Evolutionary conservation across 53 echinoderm and acorn worm genomes (phyloP).

Genomic region (Henricia sp.): DNA sequence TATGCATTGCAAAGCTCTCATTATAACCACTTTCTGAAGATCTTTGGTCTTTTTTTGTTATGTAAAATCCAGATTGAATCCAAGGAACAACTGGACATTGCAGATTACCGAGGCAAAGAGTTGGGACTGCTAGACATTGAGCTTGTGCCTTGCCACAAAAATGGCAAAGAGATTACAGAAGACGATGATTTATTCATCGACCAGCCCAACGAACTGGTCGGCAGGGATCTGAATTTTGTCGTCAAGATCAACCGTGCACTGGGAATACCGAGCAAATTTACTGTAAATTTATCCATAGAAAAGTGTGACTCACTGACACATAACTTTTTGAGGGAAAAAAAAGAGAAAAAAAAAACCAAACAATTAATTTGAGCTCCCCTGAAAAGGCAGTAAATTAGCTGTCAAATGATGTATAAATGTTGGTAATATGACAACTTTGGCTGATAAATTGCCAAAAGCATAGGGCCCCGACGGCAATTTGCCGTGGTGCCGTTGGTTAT

Average conservation of each 20-base stretch:
- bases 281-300: conserved; percentile 73
- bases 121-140: conserved; percentile 87
- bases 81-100: conserved; percentile 84
- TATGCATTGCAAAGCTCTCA: no score
- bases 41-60: neutral
- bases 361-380: no score
- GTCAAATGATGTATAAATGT: no score
- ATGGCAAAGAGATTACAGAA: conserved; percentile 92
- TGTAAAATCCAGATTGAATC: conserved; percentile 96
- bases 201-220: conserved; percentile 94
- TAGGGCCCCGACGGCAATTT: no score
- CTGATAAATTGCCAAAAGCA: no score
- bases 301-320: no score
- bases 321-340: no score
- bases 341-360: no score
- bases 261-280: conserved; percentile 89
- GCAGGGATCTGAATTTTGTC: conserved; percentile 83
- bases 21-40: no score
- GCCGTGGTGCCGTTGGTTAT: no score
- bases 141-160: conserved; percentile 82
- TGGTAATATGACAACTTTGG: no score
- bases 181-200: conserved; percentile 97
- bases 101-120: conserved; percentile 83
- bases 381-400: no score
- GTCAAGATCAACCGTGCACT: conserved; percentile 79